Evolutionary conservation across 2,888 invertebrate species (phyloP), one percentile per base, ranked within the genome.

Genomic region (Syrphus vitripennis): DNA sequence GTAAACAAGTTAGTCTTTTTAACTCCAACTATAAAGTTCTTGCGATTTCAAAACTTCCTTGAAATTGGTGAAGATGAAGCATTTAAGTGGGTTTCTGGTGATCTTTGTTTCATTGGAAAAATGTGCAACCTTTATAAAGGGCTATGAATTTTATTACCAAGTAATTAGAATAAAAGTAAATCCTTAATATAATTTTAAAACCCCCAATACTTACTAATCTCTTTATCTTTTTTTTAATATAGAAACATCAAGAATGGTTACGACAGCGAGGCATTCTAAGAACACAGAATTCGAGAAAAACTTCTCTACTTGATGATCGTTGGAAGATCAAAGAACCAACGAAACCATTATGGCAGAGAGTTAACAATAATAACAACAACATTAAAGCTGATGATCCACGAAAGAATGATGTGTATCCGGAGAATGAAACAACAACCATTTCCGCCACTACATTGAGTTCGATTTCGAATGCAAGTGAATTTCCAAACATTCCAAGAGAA

Each of bases 161-260:
- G n/a, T n/a, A n/a, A n/a, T n/a, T n/a, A n/a, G n/a, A n/a, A n/a
- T n/a, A n/a, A n/a, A n/a, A n/a, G n/a, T n/a, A n/a, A n/a, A n/a
- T n/a, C n/a, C n/a, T n/a, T n/a, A n/a, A n/a, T n/a, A n/a, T n/a
- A n/a, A n/a, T n/a, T n/a, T n/a, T n/a, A n/a, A n/a, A n/a, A n/a
- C n/a, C n/a, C n/a, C n/a, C n/a, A n/a, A n/a, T n/a, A n/a, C n/a
- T n/a, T n/a, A n/a, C n/a, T n/a, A n/a, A 2, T 24, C 10, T 45
- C 19, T 19, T 2, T 21, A 1, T 48, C 10, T 45, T 45, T 5
- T 50, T 72, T 40, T n/a, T n/a, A n/a, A n/a, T n/a, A 59, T 87
- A 92, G 92, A 91, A 92, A 90, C 92, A 92, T 88, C 90, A 91
- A 89, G 91, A 92, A 87, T 92, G 92, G 92, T 88, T 92, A n/a